phyloP scores from a whole-genome alignment of 2,797 vertebrate species.

The Hippoglossus hippoglossus region DNA sequence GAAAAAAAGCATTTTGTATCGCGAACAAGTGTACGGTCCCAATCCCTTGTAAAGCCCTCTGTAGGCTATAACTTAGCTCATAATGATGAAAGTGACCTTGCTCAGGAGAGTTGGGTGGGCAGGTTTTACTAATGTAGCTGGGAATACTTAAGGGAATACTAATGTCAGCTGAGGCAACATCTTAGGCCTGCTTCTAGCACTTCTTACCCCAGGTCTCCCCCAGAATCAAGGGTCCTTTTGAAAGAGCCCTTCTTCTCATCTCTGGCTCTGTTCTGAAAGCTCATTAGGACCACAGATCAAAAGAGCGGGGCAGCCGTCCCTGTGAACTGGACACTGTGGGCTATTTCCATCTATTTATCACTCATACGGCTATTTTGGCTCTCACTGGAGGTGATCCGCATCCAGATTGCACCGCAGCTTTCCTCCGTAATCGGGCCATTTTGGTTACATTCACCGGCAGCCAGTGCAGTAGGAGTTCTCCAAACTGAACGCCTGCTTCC shows the following conservation, averaged over 20 bases:
- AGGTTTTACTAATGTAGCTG: constrained; percentile 72
- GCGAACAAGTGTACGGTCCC: constrained; percentile 58
- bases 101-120: constrained; percentile 55
- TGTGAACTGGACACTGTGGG: constrained; percentile 75
- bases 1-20: constrained; percentile 60
- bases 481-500: constrained; percentile 20
- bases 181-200: constrained; percentile 64
- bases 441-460: constrained; percentile 56
- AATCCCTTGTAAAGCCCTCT: constrained; percentile 44
- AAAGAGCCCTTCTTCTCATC: constrained; percentile 74
- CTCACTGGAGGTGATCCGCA: constrained; percentile 62
- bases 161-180: constrained; percentile 76
- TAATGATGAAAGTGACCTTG: constrained; percentile 77
- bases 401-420: constrained; percentile 65
- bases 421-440: constrained; percentile 70
- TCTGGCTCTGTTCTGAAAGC: constrained; percentile 75
- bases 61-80: constrained; percentile 52
- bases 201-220: constrained; percentile 68
- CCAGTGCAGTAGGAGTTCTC: constrained; percentile 29
- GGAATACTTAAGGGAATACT: constrained; percentile 74
- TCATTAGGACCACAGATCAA: constrained; percentile 83
- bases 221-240: constrained; percentile 73
- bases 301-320: constrained; percentile 65
- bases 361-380: constrained; percentile 68
- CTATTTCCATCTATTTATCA: constrained; percentile 78